Conservation (phyloP, 2,113 vertebrate genomes). For the Xiphias gladius region DNA sequence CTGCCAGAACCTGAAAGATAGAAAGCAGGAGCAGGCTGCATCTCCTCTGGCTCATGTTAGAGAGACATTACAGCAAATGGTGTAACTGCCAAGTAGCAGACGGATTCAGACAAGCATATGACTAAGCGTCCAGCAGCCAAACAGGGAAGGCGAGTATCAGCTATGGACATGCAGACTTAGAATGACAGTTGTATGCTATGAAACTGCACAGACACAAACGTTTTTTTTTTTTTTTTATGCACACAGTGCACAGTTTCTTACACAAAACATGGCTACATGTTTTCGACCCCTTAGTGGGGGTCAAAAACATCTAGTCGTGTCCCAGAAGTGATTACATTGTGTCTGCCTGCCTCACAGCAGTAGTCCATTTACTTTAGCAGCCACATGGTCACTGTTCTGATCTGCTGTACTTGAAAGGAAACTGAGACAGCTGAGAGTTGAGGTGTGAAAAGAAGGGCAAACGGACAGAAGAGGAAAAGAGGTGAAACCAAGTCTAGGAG, state of each 20-base stretch:
- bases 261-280: not conserved
- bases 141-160: not conserved
- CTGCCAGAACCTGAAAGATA: constrained; percentile 20
- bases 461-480: not conserved
- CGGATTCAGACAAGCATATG: not conserved
- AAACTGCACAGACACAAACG: not conserved
- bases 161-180: not conserved
- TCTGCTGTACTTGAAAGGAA: not conserved
- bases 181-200: not conserved
- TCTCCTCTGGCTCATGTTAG: not conserved
- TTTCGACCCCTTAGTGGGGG: not conserved
- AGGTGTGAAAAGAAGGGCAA: constrained; percentile 3
- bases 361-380: too few species aligned
- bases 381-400: too few species aligned
- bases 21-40: not conserved
- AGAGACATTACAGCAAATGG: constrained; percentile 18
- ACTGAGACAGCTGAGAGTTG: not conserved
- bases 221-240: too few species aligned
- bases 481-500: not conserved
- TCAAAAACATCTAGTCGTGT: not conserved
- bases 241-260: not conserved
- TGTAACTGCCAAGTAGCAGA: constrained; percentile 5
- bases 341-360: not conserved
- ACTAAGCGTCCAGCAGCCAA: not conserved
- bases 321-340: not conserved